These are phyloP conservation scores for Anoplolepis gracilipes DNA, from an alignment of 1,140 invertebrate species.

Conservation along the genomic window DNA sequence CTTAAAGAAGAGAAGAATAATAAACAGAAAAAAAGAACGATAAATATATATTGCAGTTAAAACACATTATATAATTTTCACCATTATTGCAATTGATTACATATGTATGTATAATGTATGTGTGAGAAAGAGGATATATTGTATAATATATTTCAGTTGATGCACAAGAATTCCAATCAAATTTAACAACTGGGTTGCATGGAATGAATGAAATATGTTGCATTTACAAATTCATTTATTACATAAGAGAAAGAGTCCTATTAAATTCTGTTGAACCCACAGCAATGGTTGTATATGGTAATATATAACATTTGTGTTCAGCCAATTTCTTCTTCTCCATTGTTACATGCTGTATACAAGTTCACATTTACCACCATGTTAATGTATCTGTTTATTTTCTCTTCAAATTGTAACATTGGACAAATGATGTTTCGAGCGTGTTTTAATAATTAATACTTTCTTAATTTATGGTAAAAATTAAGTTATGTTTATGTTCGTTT, in stretches of 20 bases:
- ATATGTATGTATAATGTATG: conserved; percentile 40
- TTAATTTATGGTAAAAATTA: conserved; percentile 18
- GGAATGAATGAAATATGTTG: conserved; percentile 55
- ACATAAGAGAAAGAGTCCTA: conserved; percentile 16
- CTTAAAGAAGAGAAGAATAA: conserved; percentile 52
- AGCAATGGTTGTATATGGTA: background rate
- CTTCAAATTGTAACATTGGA: conserved; percentile 20
- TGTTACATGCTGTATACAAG: background rate
- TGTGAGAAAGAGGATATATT: conserved; percentile 54
- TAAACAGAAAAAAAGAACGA: conserved; percentile 39
- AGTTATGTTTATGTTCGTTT: conserved; percentile 18
- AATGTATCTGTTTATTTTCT: background rate
- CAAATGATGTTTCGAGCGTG: background rate
- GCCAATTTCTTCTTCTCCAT: conserved; percentile 3
- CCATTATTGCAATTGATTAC: conserved; percentile 36
- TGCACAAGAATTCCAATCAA: conserved; percentile 62
- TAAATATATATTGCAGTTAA: conserved; percentile 63
- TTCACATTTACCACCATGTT: background rate
- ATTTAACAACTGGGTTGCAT: conserved; percentile 58
- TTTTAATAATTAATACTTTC: conserved; percentile 21
- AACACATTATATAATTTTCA: conserved; percentile 58
- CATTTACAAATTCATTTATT: conserved; percentile 58
- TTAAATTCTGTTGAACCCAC: conserved; percentile 44
- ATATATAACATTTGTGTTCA: background rate
- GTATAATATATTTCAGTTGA: conserved; percentile 66